Evolutionary conservation across 1,140 invertebrate genomes (phyloP).

Genomic region (Thaumatotibia leucotreta): DNA sequence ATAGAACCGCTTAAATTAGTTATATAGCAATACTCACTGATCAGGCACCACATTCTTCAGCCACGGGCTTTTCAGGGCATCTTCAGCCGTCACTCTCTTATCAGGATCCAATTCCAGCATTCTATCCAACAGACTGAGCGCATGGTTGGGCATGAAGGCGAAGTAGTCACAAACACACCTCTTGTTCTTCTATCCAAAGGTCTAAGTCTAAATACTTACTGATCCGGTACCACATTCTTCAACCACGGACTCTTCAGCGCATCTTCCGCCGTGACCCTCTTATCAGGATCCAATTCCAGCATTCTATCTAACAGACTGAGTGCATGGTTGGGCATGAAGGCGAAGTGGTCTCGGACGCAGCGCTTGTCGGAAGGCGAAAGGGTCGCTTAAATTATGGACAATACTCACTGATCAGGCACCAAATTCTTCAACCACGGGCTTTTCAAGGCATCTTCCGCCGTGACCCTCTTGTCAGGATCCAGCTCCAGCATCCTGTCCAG

Average conservation of each 20-base stretch:
- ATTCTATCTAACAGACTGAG: conserved; percentile 97
- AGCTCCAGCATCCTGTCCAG: no score
- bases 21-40: conserved; percentile 83
- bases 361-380: no score
- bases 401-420: no score
- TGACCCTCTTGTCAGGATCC: no score
- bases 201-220: conserved; percentile 83
- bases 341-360: conserved; percentile 95
- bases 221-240: conserved; percentile 91
- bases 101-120: conserved; percentile 98
- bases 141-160: conserved; percentile 90
- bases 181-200: no score
- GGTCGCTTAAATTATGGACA: no score
- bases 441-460: no score
- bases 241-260: conserved; percentile 97
- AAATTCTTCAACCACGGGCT: no score
- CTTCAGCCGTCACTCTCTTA: conserved; percentile 94
- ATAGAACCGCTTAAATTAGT: no score
- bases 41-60: conserved; percentile 93
- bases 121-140: conserved; percentile 95
- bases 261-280: conserved; percentile 95
- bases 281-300: conserved; percentile 96
- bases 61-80: conserved; percentile 96
- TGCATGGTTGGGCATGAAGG: conserved; percentile 91
- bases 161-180: conserved; percentile 96